Conservation (phyloP, 2,113 vertebrate species). For the Castor canadensis region DNA sequence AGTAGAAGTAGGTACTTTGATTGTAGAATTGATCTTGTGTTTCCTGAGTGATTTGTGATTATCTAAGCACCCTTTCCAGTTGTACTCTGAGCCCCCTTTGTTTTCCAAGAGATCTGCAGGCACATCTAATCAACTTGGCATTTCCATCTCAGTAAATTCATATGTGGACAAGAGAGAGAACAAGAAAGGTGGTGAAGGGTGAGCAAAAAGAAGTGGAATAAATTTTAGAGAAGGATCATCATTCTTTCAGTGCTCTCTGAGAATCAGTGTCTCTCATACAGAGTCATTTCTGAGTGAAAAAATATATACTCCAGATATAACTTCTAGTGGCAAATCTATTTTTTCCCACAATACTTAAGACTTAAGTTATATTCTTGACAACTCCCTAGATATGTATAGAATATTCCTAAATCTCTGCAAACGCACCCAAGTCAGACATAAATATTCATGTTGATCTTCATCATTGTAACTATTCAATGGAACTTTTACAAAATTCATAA, state of each 20-base stretch:
- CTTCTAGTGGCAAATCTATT: neutral
- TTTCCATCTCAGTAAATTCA: slow-evolving; percentile 23
- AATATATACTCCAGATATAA: neutral
- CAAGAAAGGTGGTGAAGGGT: neutral
- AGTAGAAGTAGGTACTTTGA: neutral
- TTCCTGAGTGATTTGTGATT: neutral
- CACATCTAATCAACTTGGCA: neutral
- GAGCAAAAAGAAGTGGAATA: neutral
- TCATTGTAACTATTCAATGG: neutral
- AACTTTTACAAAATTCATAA: neutral
- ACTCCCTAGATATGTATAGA: neutral
- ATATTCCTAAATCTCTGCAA: neutral
- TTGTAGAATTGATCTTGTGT: neutral
- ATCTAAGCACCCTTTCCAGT: neutral
- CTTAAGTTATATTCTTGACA: neutral
- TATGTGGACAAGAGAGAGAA: neutral
- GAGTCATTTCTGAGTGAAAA: slow-evolving; percentile 19
- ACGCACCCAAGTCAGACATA: neutral
- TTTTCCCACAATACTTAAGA: neutral
- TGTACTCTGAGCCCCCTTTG: neutral
- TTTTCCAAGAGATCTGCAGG: neutral
- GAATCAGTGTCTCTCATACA: neutral
- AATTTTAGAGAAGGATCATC: neutral
- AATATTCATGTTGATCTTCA: neutral
- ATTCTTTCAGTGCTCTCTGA: neutral